These are phyloP conservation scores for Columbina picui DNA, from an alignment of 2,113 vertebrate genomes.

Conservation along the genomic window DNA sequence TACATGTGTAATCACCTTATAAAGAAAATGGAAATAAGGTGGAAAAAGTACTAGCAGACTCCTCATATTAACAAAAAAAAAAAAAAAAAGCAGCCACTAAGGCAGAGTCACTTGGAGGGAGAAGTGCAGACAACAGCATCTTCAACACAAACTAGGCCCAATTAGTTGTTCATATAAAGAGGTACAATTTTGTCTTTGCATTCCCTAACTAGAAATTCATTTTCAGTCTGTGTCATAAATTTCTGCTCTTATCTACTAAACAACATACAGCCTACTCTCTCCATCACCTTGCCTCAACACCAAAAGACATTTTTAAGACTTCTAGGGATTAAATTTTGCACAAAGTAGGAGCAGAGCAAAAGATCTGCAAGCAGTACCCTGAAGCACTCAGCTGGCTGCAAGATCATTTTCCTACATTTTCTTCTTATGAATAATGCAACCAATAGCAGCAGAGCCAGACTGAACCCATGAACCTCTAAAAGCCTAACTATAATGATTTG, in stretches of 20 bases:
- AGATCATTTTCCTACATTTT: neutral
- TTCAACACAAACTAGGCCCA: neutral
- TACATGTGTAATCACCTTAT: neutral
- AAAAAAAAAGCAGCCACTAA: neutral
- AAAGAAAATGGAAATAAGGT: neutral
- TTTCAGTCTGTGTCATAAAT: neutral
- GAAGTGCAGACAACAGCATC: neutral
- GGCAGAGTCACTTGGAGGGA: neutral
- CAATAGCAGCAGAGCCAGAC: neutral
- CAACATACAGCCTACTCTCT: neutral
- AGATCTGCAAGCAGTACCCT: neutral
- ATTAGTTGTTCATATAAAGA: neutral
- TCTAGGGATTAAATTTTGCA: neutral
- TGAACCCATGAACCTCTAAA: neutral
- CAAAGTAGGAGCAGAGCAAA: neutral
- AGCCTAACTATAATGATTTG: neutral
- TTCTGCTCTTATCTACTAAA: neutral
- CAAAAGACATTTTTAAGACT: neutral
- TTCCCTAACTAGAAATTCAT: neutral
- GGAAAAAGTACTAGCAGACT: neutral
- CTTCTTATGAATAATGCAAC: neutral
- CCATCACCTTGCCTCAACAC: neutral
- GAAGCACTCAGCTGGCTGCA: neutral
- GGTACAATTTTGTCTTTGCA: neutral
- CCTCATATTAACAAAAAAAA: no score